Conservation (phyloP, 1,140 invertebrate genomes). For the Cataglyphis hispanica region DNA sequence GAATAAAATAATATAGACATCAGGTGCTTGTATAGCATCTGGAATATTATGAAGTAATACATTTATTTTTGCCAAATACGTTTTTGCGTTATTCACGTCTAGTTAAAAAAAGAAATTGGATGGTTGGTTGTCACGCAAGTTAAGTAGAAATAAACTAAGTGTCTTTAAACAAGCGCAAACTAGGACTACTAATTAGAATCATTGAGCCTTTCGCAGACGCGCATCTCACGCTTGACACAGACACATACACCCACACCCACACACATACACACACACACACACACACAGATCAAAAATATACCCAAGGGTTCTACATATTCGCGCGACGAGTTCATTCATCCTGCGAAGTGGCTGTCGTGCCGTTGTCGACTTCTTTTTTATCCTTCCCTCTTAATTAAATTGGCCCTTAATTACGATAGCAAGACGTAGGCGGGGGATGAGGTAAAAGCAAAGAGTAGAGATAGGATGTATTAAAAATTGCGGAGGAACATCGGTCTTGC, state of each 20-base stretch:
- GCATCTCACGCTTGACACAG: conserved; percentile 9
- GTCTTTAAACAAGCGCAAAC: conserved; percentile 67
- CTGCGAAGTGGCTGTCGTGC: conserved; percentile 40
- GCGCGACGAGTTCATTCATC: conserved; percentile 60
- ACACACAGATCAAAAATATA: background rate
- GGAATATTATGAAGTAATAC: too few relatives aligned
- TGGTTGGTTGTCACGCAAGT: conserved; percentile 4
- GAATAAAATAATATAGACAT: background rate
- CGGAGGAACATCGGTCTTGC: conserved; percentile 1
- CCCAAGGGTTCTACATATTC: conserved; percentile 55
- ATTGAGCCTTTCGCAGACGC: conserved; percentile 52
- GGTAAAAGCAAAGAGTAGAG: background rate
- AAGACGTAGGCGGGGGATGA: background rate
- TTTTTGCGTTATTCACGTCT: background rate
- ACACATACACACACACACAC: background rate
- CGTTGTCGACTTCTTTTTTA: conserved; percentile 40
- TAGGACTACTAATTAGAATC: conserved; percentile 76
- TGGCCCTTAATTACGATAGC: conserved; percentile 51
- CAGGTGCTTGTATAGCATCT: too few relatives aligned
- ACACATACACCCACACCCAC: background rate
- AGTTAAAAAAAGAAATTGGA: conserved; percentile 17
- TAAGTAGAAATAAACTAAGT: conserved; percentile 53
- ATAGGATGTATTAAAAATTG: conserved; percentile 23
- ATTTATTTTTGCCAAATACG: background rate
- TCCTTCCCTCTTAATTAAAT: conserved; percentile 58